These are phyloP conservation scores for Chauna torquata DNA, from an alignment of 2,113 vertebrate genomes.

Conservation along the genomic window DNA sequence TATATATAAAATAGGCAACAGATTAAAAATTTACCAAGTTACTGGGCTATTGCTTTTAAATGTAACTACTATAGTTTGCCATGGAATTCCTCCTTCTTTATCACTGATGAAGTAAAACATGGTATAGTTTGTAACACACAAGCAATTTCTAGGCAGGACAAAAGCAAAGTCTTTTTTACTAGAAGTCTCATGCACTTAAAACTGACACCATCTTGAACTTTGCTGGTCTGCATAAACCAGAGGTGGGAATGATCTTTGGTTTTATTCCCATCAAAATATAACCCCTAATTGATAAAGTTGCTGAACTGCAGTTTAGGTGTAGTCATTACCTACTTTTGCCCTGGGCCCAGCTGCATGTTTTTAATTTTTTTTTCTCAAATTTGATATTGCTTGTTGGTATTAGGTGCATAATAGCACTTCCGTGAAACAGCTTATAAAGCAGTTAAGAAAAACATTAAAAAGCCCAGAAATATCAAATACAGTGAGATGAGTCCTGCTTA, in stretches of 20 bases:
- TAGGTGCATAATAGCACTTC: neutral
- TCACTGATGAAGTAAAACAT: neutral
- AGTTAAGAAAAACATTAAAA: neutral
- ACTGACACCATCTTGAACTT: neutral
- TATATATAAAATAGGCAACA: neutral
- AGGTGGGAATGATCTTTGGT: neutral
- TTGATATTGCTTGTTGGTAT: neutral
- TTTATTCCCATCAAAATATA: neutral
- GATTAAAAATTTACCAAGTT: neutral
- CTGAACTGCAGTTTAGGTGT: neutral
- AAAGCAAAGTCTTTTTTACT: neutral
- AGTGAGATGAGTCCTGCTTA: neutral
- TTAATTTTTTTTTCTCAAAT: neutral
- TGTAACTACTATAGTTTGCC: neutral
- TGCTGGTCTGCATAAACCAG: neutral
- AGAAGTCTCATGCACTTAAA: neutral
- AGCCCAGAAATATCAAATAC: neutral
- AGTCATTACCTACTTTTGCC: neutral
- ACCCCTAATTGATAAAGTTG: neutral
- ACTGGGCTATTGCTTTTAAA: neutral
- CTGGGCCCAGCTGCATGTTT: neutral
- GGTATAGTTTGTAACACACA: neutral
- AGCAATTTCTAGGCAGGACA: neutral
- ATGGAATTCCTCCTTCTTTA: neutral
- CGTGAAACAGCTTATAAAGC: rapidly evolving